These are phyloP conservation scores for Gibbula magus DNA, from an alignment of 2,888 invertebrate species.

Conservation along the genomic window DNA sequence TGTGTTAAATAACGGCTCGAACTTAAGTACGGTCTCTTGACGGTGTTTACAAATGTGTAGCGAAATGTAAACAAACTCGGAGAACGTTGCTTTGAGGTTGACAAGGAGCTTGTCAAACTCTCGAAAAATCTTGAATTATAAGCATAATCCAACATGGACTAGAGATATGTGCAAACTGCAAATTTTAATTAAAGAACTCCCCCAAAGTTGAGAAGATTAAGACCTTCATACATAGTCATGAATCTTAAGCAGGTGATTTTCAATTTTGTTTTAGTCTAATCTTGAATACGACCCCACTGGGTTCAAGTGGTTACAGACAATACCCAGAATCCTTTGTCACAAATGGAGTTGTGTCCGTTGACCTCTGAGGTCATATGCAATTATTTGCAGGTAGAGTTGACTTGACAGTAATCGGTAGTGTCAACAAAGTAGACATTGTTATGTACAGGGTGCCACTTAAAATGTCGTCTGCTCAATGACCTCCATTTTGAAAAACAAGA, in stretches of 20 bases:
- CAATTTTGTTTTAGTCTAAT: neutral
- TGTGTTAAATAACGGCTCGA: neutral
- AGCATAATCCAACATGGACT: no score
- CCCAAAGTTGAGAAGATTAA: no score
- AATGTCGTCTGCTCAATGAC: slow-evolving; percentile 1
- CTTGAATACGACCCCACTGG: neutral
- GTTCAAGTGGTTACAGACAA: neutral
- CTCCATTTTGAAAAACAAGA: neutral
- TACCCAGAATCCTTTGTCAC: neutral
- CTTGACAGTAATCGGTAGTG: slow-evolving; percentile 4
- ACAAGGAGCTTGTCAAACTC: no score
- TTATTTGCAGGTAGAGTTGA: slow-evolving; percentile 2
- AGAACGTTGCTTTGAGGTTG: no score
- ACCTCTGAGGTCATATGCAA: neutral
- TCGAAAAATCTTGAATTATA: no score
- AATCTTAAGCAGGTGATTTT: neutral
- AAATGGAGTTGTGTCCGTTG: neutral
- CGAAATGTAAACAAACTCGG: no score
- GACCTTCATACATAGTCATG: neutral
- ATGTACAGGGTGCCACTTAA: neutral
- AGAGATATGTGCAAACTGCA: no score
- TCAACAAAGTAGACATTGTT: slow-evolving; percentile 2
- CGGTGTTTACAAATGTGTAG: neutral
- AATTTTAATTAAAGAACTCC: no score
- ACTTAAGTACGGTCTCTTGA: neutral